Evolutionary conservation across 2,797 vertebrate genomes (phyloP), one percentile per base, ranked within the genome.

Genomic region (Enteromius radiatus): DNA sequence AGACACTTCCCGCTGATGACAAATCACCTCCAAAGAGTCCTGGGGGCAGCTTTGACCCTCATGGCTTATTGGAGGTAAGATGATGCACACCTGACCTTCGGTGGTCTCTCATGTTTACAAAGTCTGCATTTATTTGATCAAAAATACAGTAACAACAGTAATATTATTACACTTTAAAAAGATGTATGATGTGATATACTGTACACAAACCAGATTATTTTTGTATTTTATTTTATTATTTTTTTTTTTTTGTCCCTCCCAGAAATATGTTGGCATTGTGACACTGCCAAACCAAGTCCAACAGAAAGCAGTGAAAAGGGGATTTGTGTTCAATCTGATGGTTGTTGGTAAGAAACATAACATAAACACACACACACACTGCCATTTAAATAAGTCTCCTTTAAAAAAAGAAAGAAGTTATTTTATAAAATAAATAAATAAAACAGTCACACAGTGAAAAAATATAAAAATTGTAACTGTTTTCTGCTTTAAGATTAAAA

Each of bases 61-160:
- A 97, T 7, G 96, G 97, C 87, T 96, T 95, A 61, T 94, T 93
- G 7, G 97, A 98, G 96, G 97, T 98, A 19, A n/a, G 15, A 63
- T 63, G 59, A 28, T 63, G 14, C 26, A 68, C 56, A 54, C 17
- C 23, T 43, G 14, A 45, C 14, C 75, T 31, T 17, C 4, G 38
- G 38, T 41, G 38, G 19, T 23, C n/a, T 63, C 54, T 28, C 5
- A 28, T 61, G 12, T 61, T 61, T 28, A 61, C 56, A 61, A 6
- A 61, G 12, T 12, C 12, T 61, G 56, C 23, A 15, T 61, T 61
- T 47, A 28, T 70, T 28, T 28, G 4, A 70, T 28, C 0, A 10
- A 45, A 70, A 45, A 64, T 47, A n/a, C 23, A 78, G 15, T 17
- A 41, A 76, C 26, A 33, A 28, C 33, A 7, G 43, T 47, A 5